phyloP scores from a whole-genome alignment of 2,797 vertebrate genomes.

The Tenualosa thibaudeaui region DNA sequence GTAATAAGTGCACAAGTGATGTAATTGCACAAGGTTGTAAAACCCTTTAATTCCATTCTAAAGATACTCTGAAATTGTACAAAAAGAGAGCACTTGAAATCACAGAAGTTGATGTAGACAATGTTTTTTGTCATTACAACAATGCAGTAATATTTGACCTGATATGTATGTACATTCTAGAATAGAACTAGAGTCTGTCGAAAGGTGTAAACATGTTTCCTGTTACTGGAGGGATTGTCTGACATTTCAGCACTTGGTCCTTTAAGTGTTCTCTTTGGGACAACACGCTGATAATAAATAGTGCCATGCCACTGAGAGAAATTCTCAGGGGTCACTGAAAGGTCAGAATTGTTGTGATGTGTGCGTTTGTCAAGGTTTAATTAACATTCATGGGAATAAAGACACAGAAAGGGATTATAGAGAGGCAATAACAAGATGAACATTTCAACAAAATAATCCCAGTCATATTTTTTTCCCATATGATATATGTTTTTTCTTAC shows the following conservation, averaged over 20 bases:
- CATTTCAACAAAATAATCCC: background rate
- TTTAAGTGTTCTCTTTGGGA: background rate
- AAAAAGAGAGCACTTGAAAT: background rate
- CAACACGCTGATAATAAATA: background rate
- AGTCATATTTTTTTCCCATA: background rate
- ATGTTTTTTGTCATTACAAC: background rate
- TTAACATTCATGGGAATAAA: constrained; percentile 7
- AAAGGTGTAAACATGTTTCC: background rate
- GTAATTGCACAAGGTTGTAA: too few relatives aligned
- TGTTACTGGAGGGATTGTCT: background rate
- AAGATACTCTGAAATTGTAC: background rate
- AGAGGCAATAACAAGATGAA: background rate
- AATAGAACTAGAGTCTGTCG: background rate
- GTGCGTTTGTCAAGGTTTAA: background rate
- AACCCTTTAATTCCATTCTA: background rate
- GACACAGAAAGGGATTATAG: background rate
- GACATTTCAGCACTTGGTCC: background rate
- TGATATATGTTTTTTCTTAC: background rate
- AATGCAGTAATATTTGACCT: background rate
- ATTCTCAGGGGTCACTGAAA: constrained; percentile 3
- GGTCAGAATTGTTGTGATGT: background rate
- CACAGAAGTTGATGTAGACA: background rate
- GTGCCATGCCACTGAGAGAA: background rate
- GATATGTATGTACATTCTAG: background rate
- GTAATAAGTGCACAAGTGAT: too few relatives aligned